phyloP scores from a whole-genome alignment of 1,140 invertebrate genomes.

The Zaprionus vittiger region DNA sequence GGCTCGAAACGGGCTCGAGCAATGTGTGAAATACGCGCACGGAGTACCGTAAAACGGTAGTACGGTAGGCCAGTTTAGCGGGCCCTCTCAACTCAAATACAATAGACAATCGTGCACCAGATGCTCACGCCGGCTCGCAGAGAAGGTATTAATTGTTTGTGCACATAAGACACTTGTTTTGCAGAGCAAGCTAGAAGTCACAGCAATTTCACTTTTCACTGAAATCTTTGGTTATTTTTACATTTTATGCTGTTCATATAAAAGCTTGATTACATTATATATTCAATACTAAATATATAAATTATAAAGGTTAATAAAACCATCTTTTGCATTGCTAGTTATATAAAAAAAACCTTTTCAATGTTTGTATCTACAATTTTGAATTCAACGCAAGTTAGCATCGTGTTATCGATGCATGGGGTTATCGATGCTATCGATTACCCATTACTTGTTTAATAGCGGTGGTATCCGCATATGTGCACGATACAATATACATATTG shows the following conservation, averaged over 20 bases:
- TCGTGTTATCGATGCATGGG: background rate
- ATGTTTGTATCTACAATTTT: background rate
- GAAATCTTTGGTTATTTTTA: slow-evolving; percentile 11
- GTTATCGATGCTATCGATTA: background rate
- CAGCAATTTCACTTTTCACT: slow-evolving; percentile 71
- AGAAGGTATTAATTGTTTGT: slow-evolving; percentile 62
- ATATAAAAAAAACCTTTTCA: background rate
- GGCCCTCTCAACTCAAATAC: slow-evolving; percentile 28
- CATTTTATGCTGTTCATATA: background rate
- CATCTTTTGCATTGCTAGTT: no score
- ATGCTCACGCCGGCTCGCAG: slow-evolving; percentile 3
- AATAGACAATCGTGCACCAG: background rate
- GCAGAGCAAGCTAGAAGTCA: slow-evolving; percentile 42
- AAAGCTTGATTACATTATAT: background rate
- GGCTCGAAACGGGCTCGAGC: slow-evolving; percentile 31
- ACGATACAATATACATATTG: background rate
- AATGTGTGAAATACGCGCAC: slow-evolving; percentile 63
- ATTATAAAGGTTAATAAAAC: no score
- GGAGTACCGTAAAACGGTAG: background rate
- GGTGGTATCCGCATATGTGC: background rate
- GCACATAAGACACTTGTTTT: slow-evolving; percentile 48
- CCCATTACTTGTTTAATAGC: background rate
- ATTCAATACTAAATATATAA: no score
- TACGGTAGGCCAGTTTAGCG: slow-evolving; percentile 7
- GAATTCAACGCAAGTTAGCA: background rate